phyloP scores from a whole-genome alignment of 2,888 invertebrate species.

The Chymomyza fuscimana region DNA sequence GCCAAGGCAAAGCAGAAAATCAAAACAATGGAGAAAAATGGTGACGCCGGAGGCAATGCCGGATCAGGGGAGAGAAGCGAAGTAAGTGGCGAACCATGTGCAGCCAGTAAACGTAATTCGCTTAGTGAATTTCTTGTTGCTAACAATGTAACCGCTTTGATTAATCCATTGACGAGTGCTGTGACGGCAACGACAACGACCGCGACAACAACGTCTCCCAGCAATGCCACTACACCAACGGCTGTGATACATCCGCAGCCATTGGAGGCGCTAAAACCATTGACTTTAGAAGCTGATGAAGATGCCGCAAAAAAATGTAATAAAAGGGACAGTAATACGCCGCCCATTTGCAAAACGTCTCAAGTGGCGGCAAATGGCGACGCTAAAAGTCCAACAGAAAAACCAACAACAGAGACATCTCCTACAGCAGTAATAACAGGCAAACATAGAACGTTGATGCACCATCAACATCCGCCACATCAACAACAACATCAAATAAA shows the following conservation, averaged over 20 bases:
- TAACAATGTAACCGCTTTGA: constrained; percentile 77
- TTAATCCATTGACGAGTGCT: constrained; percentile 61
- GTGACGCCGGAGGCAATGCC: constrained; percentile 33
- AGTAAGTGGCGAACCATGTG: constrained; percentile 65
- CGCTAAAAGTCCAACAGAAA: constrained; percentile 58
- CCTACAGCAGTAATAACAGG: constrained; percentile 2
- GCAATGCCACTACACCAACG: constrained; percentile 20
- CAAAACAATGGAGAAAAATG: constrained; percentile 81
- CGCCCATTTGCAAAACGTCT: constrained; percentile 67
- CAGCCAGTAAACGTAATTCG: constrained; percentile 77
- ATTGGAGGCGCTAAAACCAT: constrained; percentile 16
- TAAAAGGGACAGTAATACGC: constrained; percentile 62
- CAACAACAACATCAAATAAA: constrained; percentile 39
- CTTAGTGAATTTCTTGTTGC: constrained; percentile 80
- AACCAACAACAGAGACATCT: not conserved
- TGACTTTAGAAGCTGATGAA: not conserved
- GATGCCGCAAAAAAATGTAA: constrained; percentile 21
- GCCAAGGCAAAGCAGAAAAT: constrained; percentile 86
- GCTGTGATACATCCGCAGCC: constrained; percentile 55
- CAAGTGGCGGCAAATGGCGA: constrained; percentile 70
- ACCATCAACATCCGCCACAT: constrained; percentile 29
- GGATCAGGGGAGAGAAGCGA: constrained; percentile 52
- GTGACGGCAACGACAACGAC: constrained; percentile 54
- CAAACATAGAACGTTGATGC: constrained; percentile 27
- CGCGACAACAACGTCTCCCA: not conserved